Base-by-base conservation (phyloP, 2,888 invertebrate genomes). In the Sussaba pulchella region DNA sequence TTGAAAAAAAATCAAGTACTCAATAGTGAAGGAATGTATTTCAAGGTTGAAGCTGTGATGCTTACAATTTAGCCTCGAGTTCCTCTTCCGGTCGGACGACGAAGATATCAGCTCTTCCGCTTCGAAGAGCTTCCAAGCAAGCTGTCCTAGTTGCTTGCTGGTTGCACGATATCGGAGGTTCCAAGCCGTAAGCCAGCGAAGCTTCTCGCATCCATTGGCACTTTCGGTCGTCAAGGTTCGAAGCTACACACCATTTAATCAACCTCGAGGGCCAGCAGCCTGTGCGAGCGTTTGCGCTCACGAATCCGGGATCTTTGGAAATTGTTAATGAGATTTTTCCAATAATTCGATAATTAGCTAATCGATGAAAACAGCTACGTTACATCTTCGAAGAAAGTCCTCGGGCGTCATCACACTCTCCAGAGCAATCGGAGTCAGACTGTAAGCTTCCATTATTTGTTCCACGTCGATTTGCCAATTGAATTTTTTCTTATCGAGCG, bases 161-260 rank as follows among this genome's bases (percentile, higher is more conserved):
- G 6, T 95, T 92, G 89, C 98, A 99, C 82, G 96, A 96, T 17
- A 99, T 92, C 12, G 95, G 95, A 0, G 98, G 98, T 81, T 96
- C 94, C 0, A 97, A 93, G 0, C 97, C 96, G 86, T 96, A 95
- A 2, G 96, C 96, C 0, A 94, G 93, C 0, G 96, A 95, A 0
- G 96, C 96, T 84, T 96, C 96, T 77, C 95, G 94, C 87, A 98
- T 90, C 95, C 96, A 96, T 0, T 95, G 94, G 89, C 98, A 98
- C 88, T 98, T 98, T 64, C 94, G 94, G 80, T 94, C 94, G 87
- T 96, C 96, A 0, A 95, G 92, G 12, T 95, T 93, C 0, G 96
- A 95, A 0, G 95, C 94, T 0, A 96, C 95, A 88, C 97, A 97
- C 92, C 92, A 92, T 26, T 83, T 84, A 4, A 93, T 79, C 6